Evolutionary conservation across 2,888 invertebrate species (phyloP).

Genomic region (Drosophila antonietae): DNA sequence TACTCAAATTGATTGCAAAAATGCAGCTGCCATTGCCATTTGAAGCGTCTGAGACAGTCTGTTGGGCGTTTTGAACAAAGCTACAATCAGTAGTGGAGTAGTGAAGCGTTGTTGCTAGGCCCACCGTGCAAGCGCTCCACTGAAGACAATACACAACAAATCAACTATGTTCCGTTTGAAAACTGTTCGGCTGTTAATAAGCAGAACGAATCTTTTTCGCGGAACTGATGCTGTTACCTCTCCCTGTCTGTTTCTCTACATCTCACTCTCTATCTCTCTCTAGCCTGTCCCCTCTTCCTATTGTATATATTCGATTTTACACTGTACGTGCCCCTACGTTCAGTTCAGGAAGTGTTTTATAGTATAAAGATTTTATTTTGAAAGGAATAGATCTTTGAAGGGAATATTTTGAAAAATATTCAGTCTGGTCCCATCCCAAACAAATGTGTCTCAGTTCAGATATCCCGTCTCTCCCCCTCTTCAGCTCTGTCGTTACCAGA

Average conservation of each 20-base stretch:
- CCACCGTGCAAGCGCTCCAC: conserved; percentile 6
- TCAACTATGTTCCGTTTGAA: conserved; percentile 22
- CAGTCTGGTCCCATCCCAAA: not conserved
- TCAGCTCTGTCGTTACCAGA: not conserved
- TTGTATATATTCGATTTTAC: conserved; percentile 37
- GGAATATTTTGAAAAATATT: conserved; percentile 1
- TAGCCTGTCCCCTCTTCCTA: not conserved
- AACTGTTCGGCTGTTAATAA: conserved; percentile 20
- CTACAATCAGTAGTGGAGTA: conserved; percentile 24
- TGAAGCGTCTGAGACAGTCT: conserved; percentile 46
- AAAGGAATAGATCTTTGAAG: not conserved
- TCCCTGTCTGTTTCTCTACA: conserved; percentile 3
- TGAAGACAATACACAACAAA: conserved; percentile 23
- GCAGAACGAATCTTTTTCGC: conserved; percentile 15
- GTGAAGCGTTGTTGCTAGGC: conserved; percentile 19
- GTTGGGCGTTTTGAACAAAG: conserved; percentile 16
- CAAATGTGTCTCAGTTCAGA: conserved; percentile 34
- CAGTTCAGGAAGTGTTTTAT: conserved; percentile 10
- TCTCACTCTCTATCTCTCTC: not conserved
- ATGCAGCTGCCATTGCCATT: conserved; percentile 81
- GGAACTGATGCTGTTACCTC: conserved; percentile 24
- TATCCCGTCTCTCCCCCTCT: not conserved
- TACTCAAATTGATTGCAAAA: conserved; percentile 95
- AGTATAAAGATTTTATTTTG: not conserved
- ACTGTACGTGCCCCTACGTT: conserved; percentile 47